Conservation (phyloP, 1,140 invertebrate species). For the Luehdorfia chinensis region DNA sequence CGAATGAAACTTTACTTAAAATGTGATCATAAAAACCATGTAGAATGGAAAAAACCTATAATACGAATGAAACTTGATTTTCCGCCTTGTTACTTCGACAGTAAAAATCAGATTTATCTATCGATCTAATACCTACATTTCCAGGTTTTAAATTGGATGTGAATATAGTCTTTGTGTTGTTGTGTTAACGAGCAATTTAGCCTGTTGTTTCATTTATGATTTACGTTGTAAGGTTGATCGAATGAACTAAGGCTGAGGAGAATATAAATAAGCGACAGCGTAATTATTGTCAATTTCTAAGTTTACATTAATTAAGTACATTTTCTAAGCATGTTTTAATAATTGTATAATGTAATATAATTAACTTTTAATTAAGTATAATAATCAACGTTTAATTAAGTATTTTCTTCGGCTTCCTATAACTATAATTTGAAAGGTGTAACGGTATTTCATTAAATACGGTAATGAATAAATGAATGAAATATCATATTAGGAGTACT, state of each 20-base stretch:
- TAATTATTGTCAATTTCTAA: no score
- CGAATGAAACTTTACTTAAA: background rate
- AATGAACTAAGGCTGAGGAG: background rate
- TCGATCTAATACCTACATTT: background rate
- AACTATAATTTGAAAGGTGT: no score
- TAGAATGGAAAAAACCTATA: background rate
- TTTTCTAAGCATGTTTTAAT: no score
- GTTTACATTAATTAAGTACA: no score
- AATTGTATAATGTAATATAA: no score
- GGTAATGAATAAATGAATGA: no score
- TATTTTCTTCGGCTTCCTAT: no score
- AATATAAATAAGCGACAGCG: background rate
- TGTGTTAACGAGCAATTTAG: background rate
- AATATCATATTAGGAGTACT: no score
- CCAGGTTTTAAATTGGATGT: background rate
- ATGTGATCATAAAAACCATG: background rate
- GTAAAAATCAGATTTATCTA: slow-evolving; percentile 19
- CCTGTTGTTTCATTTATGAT: background rate
- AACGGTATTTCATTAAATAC: no score
- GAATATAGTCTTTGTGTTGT: background rate
- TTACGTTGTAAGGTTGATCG: slow-evolving; percentile 5
- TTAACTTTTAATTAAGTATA: no score
- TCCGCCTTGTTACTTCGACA: slow-evolving; percentile 18
- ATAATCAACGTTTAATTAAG: no score
- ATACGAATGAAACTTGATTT: slow-evolving; percentile 13